phyloP scores from a whole-genome alignment of 1,140 invertebrate species.

The Saxidomus purpurata region DNA sequence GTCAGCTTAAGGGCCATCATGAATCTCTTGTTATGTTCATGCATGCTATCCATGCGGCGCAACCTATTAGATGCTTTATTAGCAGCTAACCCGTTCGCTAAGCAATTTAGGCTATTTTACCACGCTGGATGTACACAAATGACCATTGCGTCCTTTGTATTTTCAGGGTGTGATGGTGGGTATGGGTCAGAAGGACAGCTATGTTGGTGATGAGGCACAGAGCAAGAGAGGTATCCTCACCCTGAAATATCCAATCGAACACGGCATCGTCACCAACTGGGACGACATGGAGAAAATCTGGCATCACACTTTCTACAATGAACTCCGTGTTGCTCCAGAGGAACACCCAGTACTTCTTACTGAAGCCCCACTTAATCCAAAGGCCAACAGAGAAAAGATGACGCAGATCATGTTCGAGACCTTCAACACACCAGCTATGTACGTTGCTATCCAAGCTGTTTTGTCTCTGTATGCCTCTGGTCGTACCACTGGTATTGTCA shows the following conservation, averaged over 20 bases:
- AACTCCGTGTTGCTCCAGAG: constrained; percentile 95
- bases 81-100: too few species aligned
- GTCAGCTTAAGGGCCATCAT: too few species aligned
- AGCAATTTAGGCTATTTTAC: background rate
- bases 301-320: constrained; percentile 92
- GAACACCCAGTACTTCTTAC: constrained; percentile 86
- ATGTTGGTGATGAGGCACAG: constrained; percentile 99
- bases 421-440: constrained; percentile 87
- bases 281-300: constrained; percentile 97
- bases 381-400: constrained; percentile 93
- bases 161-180: constrained; percentile 96
- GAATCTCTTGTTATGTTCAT: too few species aligned
- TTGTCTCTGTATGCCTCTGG: constrained; percentile 85
- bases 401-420: constrained; percentile 98
- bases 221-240: constrained; percentile 93
- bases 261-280: constrained; percentile 89
- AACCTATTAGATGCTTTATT: too few species aligned
- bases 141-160: constrained; percentile 45
- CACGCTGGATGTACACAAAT: too few species aligned
- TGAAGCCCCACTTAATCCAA: constrained; percentile 89
- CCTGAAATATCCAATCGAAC: constrained; percentile 96
- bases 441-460: constrained; percentile 87
- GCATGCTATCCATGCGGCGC: too few species aligned
- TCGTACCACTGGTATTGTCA: constrained; percentile 92
- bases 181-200: constrained; percentile 99